Evolutionary conservation across 2,797 vertebrate species (phyloP), one percentile per base, ranked within the genome.

Genomic region (Leptoclinus maculatus): DNA sequence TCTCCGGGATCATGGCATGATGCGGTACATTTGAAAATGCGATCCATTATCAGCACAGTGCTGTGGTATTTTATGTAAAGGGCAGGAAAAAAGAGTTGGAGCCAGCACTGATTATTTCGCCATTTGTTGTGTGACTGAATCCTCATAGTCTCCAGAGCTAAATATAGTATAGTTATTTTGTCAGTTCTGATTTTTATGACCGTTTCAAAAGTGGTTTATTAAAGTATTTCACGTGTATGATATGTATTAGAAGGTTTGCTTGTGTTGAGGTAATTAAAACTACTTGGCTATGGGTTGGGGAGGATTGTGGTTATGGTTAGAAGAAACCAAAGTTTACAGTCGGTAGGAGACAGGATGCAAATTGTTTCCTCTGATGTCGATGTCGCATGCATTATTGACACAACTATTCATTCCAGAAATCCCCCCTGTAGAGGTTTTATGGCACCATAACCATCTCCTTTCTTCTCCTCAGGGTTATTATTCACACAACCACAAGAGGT

Each of bases 21-120:
- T 69, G 23, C 39, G 45, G 23, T 69, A 8, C 32, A 32, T 60
- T 41, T 56, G 17, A 59, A 83, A 79, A 73, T 27, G 59, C 7
- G 13, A 39, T 62, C 17, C 34, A 16, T 36, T 57, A n/a, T 27
- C 39, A 58, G 36, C 14, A 58, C 39, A 60, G 23, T 29, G 2
- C 14, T 76, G 27, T 32, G 9, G 11, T 70, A 16, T 58, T 53
- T 66, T 21, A 66, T 67, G 27, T 39, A 70, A 74, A 73, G 19
- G 8, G 21, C 2, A 54, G 17, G 21, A 17, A 67, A 43, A 60
- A 45, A 5, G 25, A 5, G 21, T 78, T n/a, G 32, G 23, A 38
- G 11, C 16, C 21, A 49, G 19, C 7, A 19, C 21, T 19, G 34
- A 43, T 43, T 66, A 65, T 36, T 23, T 34, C n/a, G 23, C 11